A percentile compares a stretch with the other conserved stretches of the same genome.
These are phyloP conservation scores for Hipparchia semele DNA, from an alignment of 2,888 invertebrate genomes.

Conservation along the genomic window DNA sequence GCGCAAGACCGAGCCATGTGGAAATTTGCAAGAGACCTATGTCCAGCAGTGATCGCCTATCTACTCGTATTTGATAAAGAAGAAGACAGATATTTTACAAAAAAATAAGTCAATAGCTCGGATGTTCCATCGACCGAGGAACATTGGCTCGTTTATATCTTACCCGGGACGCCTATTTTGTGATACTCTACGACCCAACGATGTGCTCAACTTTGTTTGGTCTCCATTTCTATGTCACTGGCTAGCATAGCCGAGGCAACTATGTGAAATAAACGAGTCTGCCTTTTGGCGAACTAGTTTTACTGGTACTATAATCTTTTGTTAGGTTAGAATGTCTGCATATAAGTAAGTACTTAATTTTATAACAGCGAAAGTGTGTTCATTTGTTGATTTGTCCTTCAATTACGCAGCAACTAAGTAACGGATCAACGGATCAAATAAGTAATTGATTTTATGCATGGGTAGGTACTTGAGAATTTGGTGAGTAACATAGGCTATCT, in stretches of 20 bases:
- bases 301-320: not conserved
- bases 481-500: no score
- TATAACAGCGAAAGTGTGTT: no score
- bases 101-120: conserved; percentile 3
- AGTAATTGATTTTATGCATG: no score
- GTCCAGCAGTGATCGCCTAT: no score
- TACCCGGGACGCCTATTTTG: conserved; percentile 33
- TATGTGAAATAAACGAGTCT: conserved; percentile 46
- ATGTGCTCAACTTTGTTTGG: conserved; percentile 51
- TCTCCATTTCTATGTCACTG: conserved; percentile 51
- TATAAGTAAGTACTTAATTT: no score
- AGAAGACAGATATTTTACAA: not conserved
- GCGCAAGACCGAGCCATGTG: no score
- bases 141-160: conserved; percentile 25
- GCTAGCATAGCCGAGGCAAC: conserved; percentile 52
- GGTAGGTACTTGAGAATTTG: no score
- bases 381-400: no score
- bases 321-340: not conserved
- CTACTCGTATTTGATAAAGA: no score
- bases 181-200: conserved; percentile 40
- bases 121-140: conserved; percentile 12
- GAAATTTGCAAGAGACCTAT: no score
- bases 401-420: no score
- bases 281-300: conserved; percentile 20
- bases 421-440: no score